Evolutionary conservation across 1,140 invertebrate genomes (phyloP), one percentile per base, ranked within the genome.

Genomic region (Magallana gigas): DNA sequence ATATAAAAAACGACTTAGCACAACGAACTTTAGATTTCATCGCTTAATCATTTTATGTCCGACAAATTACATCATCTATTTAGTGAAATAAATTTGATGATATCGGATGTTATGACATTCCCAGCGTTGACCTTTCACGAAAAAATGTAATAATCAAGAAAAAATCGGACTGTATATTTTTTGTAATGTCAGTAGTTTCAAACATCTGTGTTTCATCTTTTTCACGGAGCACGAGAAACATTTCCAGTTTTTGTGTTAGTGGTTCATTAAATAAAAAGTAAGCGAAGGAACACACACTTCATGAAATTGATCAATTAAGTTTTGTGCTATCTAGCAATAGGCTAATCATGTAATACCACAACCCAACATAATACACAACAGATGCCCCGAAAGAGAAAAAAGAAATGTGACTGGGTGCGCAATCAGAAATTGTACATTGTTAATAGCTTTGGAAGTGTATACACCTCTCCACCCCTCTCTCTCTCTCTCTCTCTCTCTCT

Each of bases 401-500:
- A 76, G 18, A 29, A 18, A 76, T 3, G 18, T 29, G 48, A 76
- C 29, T 12, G 11, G 68, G 68, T 76, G 23, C 68, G 23, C 23
- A 76, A 76, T 76, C 23, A 76, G 36, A 76, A 36, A 8, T 76
- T 29, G 8, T 76, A 29, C 23, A 36, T 76, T 36, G 14, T 29
- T 76, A 76, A 16, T n/a, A n/a, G n/a, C 14, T 16, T 62, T 12
- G 11, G 4, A 62, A 16, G 14, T 62, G 60, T 18, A 9, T 36
- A 11, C 64, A 68, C 18, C 18, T 71, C 18, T 18, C 9, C 11
- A 7, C 1, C 64, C 9, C 18, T 68, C 64, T 71, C 18, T 71
- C 18, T 71, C 64, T 71, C 64, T 71, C 64, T 71, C 64, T 71
- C 64, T 71, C 64, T 71, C 64, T 64, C 62, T 64, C 62, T 64